Evolutionary conservation across 2,113 vertebrate genomes (phyloP), one percentile per base, ranked within the genome.

Genomic region (Gorsachius goisagi): DNA sequence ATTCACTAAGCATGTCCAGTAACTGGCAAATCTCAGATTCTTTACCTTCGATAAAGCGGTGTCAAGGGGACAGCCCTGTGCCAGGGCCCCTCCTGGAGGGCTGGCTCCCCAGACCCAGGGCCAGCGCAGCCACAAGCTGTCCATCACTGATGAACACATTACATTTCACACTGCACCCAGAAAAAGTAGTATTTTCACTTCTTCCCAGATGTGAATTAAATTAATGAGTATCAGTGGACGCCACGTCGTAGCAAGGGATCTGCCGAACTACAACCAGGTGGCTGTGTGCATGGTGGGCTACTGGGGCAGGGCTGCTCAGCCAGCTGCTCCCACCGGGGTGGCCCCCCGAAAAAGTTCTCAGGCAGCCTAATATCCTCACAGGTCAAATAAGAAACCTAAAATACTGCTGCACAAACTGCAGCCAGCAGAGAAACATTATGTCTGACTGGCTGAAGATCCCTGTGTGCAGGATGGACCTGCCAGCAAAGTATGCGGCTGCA

Each of bases 41-140:
- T 80, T 90, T 90, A 55, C 49, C 64, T 90, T 58, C 55, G 68
- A 59, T 67, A 95, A 77, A 82, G 50, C 0, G 0, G 18, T 13
- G 10, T 30, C n/a, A 91, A 63, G 44, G 32, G 39, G 35, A 68
- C 6, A 68, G n/a, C 32, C 18, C 15, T 55, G 22, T 59, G 37
- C 56, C 8, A 18, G 27, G 17, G n/a, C 11, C 6, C 19, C 32
- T 81, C 55, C 37, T 22, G 52, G 33, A 81, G 24, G 9, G 5
- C 3, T 75, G n/a, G 44, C 22, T 88, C 28, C 52, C 53, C 6
- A 11, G 44, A 9, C 39, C 56, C 2, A 52, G 32, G n/a, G 41
- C 27, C 67, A 83, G 0, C 2, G 0, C 32, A 77, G 52, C 39
- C 4, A 0, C 3, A 1, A 50, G 30, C 32, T 55, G 32, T 71